These are phyloP conservation scores for Prochilodus magdalenae DNA, from an alignment of 2,113 vertebrate genomes.

Conservation along the genomic window DNA sequence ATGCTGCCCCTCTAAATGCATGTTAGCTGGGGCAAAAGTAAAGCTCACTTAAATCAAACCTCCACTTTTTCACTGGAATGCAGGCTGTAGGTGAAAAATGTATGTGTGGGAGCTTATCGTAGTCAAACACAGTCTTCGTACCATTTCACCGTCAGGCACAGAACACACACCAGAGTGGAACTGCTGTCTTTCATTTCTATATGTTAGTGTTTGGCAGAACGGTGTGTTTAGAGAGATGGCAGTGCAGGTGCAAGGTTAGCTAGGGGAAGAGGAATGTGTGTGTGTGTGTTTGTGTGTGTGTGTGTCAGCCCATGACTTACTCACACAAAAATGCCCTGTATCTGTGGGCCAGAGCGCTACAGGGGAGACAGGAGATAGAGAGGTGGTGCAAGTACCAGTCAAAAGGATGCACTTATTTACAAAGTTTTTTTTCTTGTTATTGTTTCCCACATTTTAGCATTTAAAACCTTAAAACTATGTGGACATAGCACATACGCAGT, in stretches of 20 bases:
- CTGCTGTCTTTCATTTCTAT: conserved; percentile 32
- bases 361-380: conserved; percentile 30
- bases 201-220: conserved; percentile 39
- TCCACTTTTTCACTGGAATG: not conserved
- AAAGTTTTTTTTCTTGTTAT: too few species aligned
- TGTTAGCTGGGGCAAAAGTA: too few species aligned
- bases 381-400: conserved; percentile 6
- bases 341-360: conserved; percentile 64
- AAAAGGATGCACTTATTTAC: not conserved
- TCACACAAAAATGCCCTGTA: conserved; percentile 63
- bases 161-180: conserved; percentile 54
- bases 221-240: conserved; percentile 13
- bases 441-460: too few species aligned
- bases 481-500: too few species aligned
- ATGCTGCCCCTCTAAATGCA: too few species aligned
- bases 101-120: not conserved
- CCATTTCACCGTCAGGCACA: conserved; percentile 49
- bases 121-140: not conserved
- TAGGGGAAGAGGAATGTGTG: conserved; percentile 36
- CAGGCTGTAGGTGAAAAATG: not conserved
- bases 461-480: too few species aligned
- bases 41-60: not conserved
- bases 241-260: conserved; percentile 39
- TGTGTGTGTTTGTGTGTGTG: conserved; percentile 44
- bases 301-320: conserved; percentile 59